Base-by-base conservation (phyloP, 1,140 invertebrate species). In the Lineus longissimus region DNA sequence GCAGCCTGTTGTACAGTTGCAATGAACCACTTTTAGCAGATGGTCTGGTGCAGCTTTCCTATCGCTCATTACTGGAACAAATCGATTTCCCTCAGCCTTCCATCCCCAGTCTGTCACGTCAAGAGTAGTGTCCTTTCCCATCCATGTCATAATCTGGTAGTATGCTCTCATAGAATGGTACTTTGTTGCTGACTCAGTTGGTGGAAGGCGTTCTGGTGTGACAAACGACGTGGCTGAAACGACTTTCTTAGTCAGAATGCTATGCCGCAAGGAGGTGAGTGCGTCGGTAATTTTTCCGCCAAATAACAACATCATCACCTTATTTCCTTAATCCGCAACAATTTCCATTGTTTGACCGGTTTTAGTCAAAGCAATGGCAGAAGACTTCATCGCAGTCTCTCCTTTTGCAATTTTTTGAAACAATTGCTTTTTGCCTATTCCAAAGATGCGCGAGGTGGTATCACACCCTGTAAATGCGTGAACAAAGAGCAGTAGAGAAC, bases 1-100 rank as follows among this genome's bases (percentile, higher is more conserved):
- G n/a, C 47, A 51, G 4, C 25, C 25, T 7, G 47, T 51, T 51
- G 47, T 51, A n/a, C 47, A 51, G 47, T 51, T 51, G 47, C 47
- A 51, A 27, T 51, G 47, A 27, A 51, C 47, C 6, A 51, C 25
- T 9, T 51, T 51, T n/a, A 51, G 25, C 9, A 51, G 47, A 9
- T 4, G 6, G 25, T 51, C 47, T 23, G 47, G 47, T 9, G 47
- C 47, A 7, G 47, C 6, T 7, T 4, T 7, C 47, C n/a, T 4
- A 6, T 6, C 25, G 9, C 6, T 51, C 47, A 51, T 51, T 6
- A 51, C 47, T 7, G 47, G 47, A 7, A 4, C 6, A n/a, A 23
- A 51, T 51, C 6, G 19, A 9, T 7, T 51, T 6, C n/a, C n/a
- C 9, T 51, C 47, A 23, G 4, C 6, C n/a, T 51, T 19, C 47